Percentiles rank a stretch among this genome's conserved stretches.
phyloP scores from a whole-genome alignment of 2,113 vertebrate species.

The Gnathonemus longibarbis region DNA sequence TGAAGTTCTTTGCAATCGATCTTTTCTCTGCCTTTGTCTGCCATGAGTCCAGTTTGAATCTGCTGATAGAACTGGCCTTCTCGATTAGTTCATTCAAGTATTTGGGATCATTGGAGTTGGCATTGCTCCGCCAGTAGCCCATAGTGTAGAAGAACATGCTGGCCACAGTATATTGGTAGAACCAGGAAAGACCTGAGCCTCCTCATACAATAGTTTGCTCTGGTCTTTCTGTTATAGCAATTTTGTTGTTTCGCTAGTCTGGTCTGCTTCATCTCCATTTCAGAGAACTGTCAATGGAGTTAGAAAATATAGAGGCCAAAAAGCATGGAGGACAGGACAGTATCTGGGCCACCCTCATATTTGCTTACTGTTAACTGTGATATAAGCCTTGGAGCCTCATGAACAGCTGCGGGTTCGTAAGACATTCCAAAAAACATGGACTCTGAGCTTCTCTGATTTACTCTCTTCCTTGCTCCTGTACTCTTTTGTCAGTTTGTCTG shows the following conservation, averaged over 20 bases:
- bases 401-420: neutral
- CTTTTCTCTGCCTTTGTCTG: too few species aligned
- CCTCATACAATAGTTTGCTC: neutral
- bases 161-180: neutral
- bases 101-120: neutral
- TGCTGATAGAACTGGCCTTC: neutral
- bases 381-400: neutral
- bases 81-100: neutral
- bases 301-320: neutral
- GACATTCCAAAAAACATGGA: neutral
- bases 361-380: neutral
- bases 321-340: neutral
- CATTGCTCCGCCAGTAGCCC: neutral
- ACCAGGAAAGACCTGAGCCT: neutral
- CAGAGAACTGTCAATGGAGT: neutral
- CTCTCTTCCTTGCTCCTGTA: neutral
- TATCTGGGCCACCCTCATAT: neutral
- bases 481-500: slow-evolving; percentile 77
- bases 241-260: neutral
- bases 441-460: neutral
- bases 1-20: too few species aligned
- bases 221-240: neutral
- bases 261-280: neutral
- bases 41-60: too few species aligned
- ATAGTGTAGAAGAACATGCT: neutral